These are phyloP conservation scores for Spilosoma lubricipeda DNA, from an alignment of 2,888 invertebrate species.

Conservation along the genomic window DNA sequence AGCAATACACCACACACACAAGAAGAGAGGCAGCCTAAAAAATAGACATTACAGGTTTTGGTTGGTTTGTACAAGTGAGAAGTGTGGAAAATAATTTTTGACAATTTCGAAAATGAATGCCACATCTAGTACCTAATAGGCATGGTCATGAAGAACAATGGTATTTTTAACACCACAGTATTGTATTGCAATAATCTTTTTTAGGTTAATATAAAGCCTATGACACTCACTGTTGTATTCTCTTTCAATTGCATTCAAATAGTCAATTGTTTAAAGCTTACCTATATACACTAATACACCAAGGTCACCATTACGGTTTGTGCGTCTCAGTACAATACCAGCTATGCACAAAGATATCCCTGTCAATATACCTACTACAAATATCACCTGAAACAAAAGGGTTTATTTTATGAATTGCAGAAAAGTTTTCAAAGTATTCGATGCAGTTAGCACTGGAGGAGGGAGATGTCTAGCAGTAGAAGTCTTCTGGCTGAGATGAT, in stretches of 20 bases:
- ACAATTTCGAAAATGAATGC: too few relatives aligned
- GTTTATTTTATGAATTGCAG: background rate
- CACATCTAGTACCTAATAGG: too few relatives aligned
- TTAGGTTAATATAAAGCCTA: too few relatives aligned
- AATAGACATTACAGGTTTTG: too few relatives aligned
- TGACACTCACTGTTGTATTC: too few relatives aligned
- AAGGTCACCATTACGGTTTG: slow-evolving; percentile 88
- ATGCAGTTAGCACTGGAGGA: too few relatives aligned
- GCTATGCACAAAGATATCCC: slow-evolving; percentile 89
- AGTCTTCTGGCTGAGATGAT: too few relatives aligned
- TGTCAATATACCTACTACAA: slow-evolving; percentile 88
- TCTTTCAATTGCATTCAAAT: background rate
- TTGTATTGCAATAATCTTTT: too few relatives aligned
- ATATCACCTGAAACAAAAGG: slow-evolving; percentile 85
- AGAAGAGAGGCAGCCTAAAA: slow-evolving; percentile 84
- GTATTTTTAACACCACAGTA: too few relatives aligned
- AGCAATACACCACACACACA: slow-evolving; percentile 88
- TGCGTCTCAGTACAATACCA: slow-evolving; percentile 87
- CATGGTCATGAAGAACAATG: too few relatives aligned
- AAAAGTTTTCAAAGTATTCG: too few relatives aligned
- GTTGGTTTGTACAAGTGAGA: background rate
- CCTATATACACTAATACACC: slow-evolving; percentile 90
- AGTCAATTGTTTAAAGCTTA: slow-evolving; percentile 47
- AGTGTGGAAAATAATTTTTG: background rate
- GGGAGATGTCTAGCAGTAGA: too few relatives aligned